These are phyloP conservation scores for Zoanthus sansibaricus DNA, from an alignment of 92 coral and sea anemone species.

Conservation along the genomic window DNA sequence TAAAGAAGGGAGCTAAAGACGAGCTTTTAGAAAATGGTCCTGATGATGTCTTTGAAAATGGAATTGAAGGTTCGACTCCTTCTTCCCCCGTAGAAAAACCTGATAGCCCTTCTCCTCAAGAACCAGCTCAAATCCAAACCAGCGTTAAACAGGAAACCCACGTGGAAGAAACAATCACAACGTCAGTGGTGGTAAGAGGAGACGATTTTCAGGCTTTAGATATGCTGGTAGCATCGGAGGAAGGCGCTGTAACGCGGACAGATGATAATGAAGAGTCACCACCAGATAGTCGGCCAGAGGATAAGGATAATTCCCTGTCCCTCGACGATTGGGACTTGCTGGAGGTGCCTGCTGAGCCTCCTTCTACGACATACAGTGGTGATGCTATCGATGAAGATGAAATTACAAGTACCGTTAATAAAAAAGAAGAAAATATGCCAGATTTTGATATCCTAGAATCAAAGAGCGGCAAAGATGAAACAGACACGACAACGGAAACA, in stretches of 20 bases:
- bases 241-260: background rate
- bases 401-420: slow-evolving; percentile 13
- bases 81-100: slow-evolving; percentile 27
- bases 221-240: slow-evolving; percentile 1
- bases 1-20: slow-evolving; percentile 19
- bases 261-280: background rate
- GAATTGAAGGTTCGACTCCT: slow-evolving; percentile 22
- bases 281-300: slow-evolving; percentile 9
- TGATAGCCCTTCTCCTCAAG: background rate
- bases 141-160: slow-evolving; percentile 22
- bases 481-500: background rate
- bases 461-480: background rate
- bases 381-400: slow-evolving; percentile 13
- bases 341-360: slow-evolving; percentile 17
- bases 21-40: slow-evolving; percentile 1
- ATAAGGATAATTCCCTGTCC: background rate
- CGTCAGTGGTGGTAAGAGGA: slow-evolving; percentile 28
- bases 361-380: slow-evolving; percentile 17
- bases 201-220: slow-evolving; percentile 24
- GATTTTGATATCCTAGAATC: slow-evolving; percentile 31
- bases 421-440: slow-evolving; percentile 34
- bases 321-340: background rate
- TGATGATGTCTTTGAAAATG: slow-evolving; percentile 25
- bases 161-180: slow-evolving; percentile 40
- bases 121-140: background rate